phyloP scores from a whole-genome alignment of 1,140 invertebrate genomes.

The Subanguina moxae region DNA sequence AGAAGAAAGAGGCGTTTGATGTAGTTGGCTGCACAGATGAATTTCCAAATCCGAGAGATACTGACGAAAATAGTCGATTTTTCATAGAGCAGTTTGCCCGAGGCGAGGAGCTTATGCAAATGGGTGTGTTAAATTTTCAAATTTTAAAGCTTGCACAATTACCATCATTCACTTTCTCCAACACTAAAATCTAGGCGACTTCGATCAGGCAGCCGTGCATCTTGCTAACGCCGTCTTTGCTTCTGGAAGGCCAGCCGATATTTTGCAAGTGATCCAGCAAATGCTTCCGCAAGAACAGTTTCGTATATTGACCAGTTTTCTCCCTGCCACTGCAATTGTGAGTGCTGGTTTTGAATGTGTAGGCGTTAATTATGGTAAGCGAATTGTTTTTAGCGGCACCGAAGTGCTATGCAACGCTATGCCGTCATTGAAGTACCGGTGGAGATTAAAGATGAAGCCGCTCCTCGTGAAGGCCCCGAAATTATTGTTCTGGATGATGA shows the following conservation, averaged over 20 bases:
- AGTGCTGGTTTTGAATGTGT: no score
- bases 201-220: slow-evolving; percentile 61
- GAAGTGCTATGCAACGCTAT: no score
- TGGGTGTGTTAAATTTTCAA: background rate
- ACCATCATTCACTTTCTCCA: background rate
- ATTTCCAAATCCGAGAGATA: slow-evolving; percentile 78
- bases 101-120: slow-evolving; percentile 65
- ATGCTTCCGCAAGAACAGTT: slow-evolving; percentile 37
- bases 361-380: no score
- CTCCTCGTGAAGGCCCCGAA: no score
- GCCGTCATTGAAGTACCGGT: no score
- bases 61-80: slow-evolving; percentile 85
- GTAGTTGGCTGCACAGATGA: background rate
- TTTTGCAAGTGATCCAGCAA: slow-evolving; percentile 59
- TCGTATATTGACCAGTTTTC: slow-evolving; percentile 7
- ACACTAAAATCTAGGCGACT: slow-evolving; percentile 24
- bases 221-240: slow-evolving; percentile 61
- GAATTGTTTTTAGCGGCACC: no score
- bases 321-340: slow-evolving; percentile 16
- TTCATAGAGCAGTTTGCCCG: slow-evolving; percentile 76
- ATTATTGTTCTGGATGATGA: no score
- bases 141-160: no score
- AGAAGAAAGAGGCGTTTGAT: background rate
- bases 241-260: slow-evolving; percentile 61
- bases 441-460: no score